Evolutionary conservation across 2,888 invertebrate species (phyloP), one percentile per base, ranked within the genome.

Genomic region (Ichneumon xanthorius): DNA sequence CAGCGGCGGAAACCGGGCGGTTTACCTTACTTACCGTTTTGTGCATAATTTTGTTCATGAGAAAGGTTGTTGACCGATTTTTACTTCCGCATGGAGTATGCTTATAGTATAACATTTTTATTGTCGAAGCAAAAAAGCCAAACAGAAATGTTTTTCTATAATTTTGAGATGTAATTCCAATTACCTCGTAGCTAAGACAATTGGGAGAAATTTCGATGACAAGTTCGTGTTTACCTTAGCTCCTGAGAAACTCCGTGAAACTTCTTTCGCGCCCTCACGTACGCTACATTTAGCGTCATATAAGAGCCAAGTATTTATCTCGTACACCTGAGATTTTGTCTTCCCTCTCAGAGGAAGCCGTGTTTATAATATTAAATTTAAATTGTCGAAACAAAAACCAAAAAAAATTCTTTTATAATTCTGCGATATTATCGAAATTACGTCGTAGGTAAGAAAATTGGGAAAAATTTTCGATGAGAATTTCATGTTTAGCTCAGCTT

Each of bases 271-370:
- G 61, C 72, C 50, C 72, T 80, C 82, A 80, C 85, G 85, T 85
- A 80, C 71, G 73, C 68, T 53, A 85, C 82, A 82, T 85, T 85
- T 80, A 85, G 80, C 80, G 80, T 82, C 80, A 73, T 85, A 82
- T 76, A 85, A 79, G 80, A 67, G 67, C 76, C 58, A 61, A 71
- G 77, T 77, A 77, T 40, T 67, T 40, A 67, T 53, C 72, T 45
- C 30, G 16, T 65, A n/a, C 53, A 53, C 68, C 73, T 80, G 70
- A 61, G 65, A 82, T 73, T 77, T 68, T 67, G 77, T 26, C 33
- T 33, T 33, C 33, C 33, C 33, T 33, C 33, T 0, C 33, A 5
- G 33, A 33, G 4, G 5, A 33, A 5, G 0, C 5, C 5, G 5
- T 33, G 33, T 4, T 33, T 33, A 5, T 33, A 33, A 33, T 33